Evolutionary conservation across 2,797 vertebrate genomes (phyloP).

Genomic region (Phrynocephalus guinanensis): DNA sequence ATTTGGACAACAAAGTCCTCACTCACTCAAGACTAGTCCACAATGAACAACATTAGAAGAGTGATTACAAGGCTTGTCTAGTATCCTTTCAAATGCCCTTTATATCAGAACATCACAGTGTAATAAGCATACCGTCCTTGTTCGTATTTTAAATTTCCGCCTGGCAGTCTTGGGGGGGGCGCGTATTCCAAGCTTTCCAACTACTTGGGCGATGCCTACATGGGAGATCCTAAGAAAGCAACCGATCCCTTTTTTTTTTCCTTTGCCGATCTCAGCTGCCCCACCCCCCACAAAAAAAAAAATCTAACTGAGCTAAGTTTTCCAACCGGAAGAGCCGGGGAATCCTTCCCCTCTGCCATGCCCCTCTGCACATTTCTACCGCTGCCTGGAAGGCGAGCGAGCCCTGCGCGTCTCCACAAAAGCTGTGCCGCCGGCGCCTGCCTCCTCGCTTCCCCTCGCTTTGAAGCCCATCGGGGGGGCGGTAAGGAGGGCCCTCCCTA

Average conservation of each 20-base stretch:
- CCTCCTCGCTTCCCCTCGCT: background rate
- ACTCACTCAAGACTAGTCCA: background rate
- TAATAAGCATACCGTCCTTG: background rate
- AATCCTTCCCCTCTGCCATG: background rate
- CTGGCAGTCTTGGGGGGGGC: background rate
- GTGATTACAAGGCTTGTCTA: background rate
- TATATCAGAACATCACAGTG: background rate
- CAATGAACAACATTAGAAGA: background rate
- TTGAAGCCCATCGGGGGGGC: background rate
- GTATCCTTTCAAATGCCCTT: background rate
- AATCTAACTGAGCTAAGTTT: background rate
- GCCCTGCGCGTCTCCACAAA: slow-evolving; percentile 12
- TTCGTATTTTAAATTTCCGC: background rate
- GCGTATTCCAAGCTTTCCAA: background rate
- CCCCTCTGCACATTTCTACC: background rate
- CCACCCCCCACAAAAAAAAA: background rate
- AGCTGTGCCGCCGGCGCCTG: background rate
- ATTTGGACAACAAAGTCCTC: background rate
- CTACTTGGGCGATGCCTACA: too few relatives aligned
- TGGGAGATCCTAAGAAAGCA: background rate
- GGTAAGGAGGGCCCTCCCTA: background rate
- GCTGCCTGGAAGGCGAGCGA: background rate
- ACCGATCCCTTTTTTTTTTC: background rate
- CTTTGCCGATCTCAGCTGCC: background rate
- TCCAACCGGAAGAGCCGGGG: background rate